phyloP scores from a whole-genome alignment of 2,888 invertebrate genomes.

The Phytoseiulus persimilis region DNA sequence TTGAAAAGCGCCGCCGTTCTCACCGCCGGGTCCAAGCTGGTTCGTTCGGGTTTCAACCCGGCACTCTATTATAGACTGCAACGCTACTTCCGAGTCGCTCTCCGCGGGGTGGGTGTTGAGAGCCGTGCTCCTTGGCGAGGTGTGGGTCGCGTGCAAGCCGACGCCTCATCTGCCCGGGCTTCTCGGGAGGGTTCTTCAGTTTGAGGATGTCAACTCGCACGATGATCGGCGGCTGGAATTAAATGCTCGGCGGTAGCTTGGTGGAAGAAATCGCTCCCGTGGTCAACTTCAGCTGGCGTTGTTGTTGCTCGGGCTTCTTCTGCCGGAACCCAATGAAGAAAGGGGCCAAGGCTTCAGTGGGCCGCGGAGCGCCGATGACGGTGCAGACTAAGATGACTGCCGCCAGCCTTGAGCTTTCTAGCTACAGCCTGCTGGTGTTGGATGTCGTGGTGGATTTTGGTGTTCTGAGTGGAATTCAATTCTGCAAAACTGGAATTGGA shows the following conservation, averaged over 20 bases:
- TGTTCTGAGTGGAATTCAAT: background rate
- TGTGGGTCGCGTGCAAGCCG: background rate
- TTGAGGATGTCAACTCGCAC: background rate
- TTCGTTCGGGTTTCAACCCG: no score
- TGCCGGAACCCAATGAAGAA: slow-evolving; percentile 5
- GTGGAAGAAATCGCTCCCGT: background rate
- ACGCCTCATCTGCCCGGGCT: background rate
- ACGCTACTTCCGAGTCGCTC: no score
- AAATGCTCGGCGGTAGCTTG: background rate
- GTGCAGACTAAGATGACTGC: background rate
- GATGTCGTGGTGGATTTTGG: background rate
- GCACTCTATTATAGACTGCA: no score
- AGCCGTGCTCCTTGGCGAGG: no score
- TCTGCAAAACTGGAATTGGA: background rate
- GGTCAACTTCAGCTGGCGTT: background rate
- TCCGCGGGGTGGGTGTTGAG: no score
- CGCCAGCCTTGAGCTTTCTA: background rate
- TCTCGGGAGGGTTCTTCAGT: background rate
- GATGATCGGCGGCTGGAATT: background rate
- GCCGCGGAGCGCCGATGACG: background rate
- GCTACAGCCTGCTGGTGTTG: background rate
- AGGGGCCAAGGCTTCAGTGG: background rate
- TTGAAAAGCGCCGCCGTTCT: no score
- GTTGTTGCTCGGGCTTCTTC: background rate
- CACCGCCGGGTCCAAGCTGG: no score